phyloP scores from a whole-genome alignment of 2,113 vertebrate genomes.

The Furnarius figulus region DNA sequence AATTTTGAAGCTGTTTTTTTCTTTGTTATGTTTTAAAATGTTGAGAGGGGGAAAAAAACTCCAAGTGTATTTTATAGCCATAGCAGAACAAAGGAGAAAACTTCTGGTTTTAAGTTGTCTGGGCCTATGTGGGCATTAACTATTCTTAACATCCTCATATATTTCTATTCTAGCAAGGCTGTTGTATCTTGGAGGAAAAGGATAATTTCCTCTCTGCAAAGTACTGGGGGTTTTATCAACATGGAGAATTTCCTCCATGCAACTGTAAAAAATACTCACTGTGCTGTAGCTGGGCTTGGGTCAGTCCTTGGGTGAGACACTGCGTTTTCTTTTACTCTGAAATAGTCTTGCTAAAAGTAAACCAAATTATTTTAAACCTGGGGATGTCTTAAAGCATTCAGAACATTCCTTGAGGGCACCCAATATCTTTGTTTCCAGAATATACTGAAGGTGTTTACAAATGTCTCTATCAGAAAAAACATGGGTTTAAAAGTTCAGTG shows the following conservation, averaged over 20 bases:
- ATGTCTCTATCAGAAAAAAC: background rate
- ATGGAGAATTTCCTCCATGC: background rate
- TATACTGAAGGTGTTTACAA: background rate
- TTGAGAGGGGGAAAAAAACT: conserved; percentile 26
- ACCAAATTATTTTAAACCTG: background rate
- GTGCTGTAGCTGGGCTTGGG: background rate
- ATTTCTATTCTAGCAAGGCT: background rate
- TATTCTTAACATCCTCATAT: background rate
- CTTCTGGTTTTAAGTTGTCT: conserved; percentile 65
- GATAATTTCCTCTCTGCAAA: background rate
- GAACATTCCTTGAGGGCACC: background rate
- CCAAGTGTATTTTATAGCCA: conserved; percentile 58
- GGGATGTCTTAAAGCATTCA: background rate
- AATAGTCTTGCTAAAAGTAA: background rate
- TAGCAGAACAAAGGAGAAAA: conserved; percentile 70
- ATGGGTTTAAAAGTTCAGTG: background rate
- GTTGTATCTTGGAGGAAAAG: background rate
- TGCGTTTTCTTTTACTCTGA: background rate
- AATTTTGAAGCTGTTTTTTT: conserved; percentile 66
- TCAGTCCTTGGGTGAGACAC: background rate
- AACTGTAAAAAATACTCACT: background rate
- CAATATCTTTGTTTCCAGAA: background rate
- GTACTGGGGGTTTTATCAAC: background rate
- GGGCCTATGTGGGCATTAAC: background rate
- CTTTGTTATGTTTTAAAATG: conserved; percentile 66